Base-by-base conservation (phyloP, 2,113 vertebrate genomes). In the Pundamilia nyererei region DNA sequence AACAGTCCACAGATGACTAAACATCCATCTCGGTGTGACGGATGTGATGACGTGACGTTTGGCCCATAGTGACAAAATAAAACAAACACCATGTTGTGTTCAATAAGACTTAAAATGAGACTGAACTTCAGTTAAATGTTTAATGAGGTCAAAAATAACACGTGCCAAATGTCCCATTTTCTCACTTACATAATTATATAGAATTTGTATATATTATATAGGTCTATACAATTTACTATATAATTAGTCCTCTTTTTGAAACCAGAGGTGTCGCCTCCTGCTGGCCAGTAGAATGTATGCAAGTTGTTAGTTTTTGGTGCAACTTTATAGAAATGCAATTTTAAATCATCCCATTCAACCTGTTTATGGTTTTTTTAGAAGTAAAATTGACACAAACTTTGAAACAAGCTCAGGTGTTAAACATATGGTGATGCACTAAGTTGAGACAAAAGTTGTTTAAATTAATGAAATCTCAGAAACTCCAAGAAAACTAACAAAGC, bases 311-410 rank as follows among this genome's bases (percentile, higher is more conserved):
- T 70, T 70, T 70, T 14, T 40, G 62, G n/a, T 70, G n/a, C 35
- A 42, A 40, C 7, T 40, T 24, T 14, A 42, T 14, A 40, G 2
- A 70, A 40, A 40, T 21, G 11, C 19, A 24, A 40, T 70, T 40
- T 9, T 24, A 70, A 70, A 24, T 15, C 12, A 42, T 62, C 62
- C 11, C 11, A 40, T 40, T 24, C 7, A 24, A 24, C 38, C 2
- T 0, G 19, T 68, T 40, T 40, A 6, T n/a, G 17, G 5, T 1
- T 21, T 42, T 42, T 6, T 24, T 6, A 0, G 38, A 15, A 42
- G 65, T 2, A 6, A 42, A 24, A 38, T 70, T 42, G 0, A 70
- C n/a, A 42, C n/a, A 42, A 65, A 65, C 35, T 70, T 24, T 70
- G 65, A 6, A 40, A 42, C 33, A 19, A 40, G 33, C 19, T 70